A percentile compares a stretch with the other conserved stretches of the same genome.
Evolutionary conservation across 2,113 vertebrate species (phyloP).

Genomic region (Holacanthus passer): DNA sequence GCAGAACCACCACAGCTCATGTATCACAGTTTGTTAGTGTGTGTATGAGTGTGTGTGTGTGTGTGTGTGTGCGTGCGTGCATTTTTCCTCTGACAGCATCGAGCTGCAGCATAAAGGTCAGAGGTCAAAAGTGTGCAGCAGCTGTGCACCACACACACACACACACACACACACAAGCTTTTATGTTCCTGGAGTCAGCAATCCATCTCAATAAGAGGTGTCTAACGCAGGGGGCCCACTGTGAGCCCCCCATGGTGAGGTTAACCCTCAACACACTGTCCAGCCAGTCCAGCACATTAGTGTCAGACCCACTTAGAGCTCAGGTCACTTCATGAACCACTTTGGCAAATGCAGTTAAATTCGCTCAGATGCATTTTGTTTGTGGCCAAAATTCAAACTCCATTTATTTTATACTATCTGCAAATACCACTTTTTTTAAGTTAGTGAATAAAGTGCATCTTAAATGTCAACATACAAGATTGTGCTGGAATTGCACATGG

Average conservation of each 20-base stretch:
- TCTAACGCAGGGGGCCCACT: conserved; percentile 36
- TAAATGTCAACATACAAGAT: conserved; percentile 1
- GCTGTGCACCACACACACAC: conserved; percentile 22
- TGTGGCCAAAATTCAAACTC: conserved; percentile 6
- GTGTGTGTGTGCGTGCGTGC: not conserved
- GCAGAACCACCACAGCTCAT: not conserved
- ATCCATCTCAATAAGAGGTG: conserved; percentile 71
- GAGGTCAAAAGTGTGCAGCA: conserved; percentile 62
- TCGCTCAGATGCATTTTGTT: not conserved
- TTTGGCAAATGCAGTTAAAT: not conserved
- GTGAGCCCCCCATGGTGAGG: conserved; percentile 52
- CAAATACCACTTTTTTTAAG: not conserved
- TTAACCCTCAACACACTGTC: conserved; percentile 48
- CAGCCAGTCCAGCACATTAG: conserved; percentile 53
- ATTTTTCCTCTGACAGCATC: conserved; percentile 15
- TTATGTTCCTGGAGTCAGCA: conserved; percentile 59
- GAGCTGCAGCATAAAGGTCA: conserved; percentile 33
- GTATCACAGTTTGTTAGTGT: not conserved
- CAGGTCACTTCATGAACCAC: conserved; percentile 16
- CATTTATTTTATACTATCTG: not conserved
- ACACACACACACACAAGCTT: conserved; percentile 26
- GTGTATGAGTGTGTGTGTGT: not conserved
- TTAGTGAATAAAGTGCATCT: not conserved
- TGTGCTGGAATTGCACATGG: not conserved
- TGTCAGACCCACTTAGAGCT: conserved; percentile 57